Base-by-base conservation (phyloP, 1,140 invertebrate genomes). In the Papilio helenus region DNA sequence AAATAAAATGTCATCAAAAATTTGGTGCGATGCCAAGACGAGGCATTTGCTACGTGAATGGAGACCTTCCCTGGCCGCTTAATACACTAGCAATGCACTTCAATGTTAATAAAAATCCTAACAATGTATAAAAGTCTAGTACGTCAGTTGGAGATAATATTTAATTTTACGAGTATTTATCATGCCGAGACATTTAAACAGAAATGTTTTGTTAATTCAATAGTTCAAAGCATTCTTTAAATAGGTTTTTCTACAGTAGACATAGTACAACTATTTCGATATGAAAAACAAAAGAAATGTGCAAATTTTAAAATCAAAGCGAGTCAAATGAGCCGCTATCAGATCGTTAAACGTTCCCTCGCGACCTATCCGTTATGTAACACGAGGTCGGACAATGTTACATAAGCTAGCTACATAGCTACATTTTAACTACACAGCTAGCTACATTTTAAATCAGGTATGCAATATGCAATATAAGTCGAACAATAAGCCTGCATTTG, bases 311-410 rank as follows among this genome's bases (percentile, higher is more conserved):
- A 42, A 72, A 72, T 72, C 71, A 72, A 44, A 72, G 39, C 34
- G 5, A 44, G 72, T 49, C 42, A 73, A 73, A 44, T 42, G 39
- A 44, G 20, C 72, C 72, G 42, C 9, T 73, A 73, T 73, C 72
- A 73, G 72, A 49, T 49, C 42, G 72, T 73, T 73, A 49, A 73
- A 49, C 72, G 72, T 73, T 73, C 72, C 44, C 44, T 26, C 44
- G 72, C 44, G 72, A 49, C 72, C 72, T 44, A 73, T 73, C 42
- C n/a, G 39, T 46, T 73, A 73, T 26, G 23, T 73, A 73, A 73
- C 44, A 73, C 23, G 44, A 73, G 72, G 39, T 73, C 44, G 72
- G n/a, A 44, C 42, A 16, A n/a, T 46, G 72, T 49, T 73, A 46
- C 42, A 46, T 73, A 73, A 73, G 20, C 18, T 46, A 26, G 12